Evolutionary conservation across 2,888 invertebrate genomes (phyloP).

Genomic region (Aphidoletes aphidimyza): DNA sequence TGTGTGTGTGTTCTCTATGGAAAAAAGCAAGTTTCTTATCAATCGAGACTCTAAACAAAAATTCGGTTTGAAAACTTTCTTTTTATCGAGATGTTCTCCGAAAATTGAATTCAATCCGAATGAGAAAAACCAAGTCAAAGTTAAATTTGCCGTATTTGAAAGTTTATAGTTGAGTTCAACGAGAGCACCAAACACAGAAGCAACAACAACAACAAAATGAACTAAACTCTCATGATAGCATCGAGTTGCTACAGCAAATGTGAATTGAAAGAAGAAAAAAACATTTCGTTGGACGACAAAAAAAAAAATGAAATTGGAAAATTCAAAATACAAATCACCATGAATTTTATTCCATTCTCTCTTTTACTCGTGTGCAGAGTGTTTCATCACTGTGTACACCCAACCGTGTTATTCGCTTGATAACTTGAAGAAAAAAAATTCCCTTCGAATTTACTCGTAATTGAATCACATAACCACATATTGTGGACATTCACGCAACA

Average conservation of each 20-base stretch:
- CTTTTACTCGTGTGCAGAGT: not conserved
- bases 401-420: too few species aligned
- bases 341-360: not conserved
- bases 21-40: conserved; percentile 36
- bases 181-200: not conserved
- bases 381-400: not conserved
- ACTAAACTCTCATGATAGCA: not conserved
- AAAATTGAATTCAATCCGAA: conserved; percentile 51
- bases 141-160: conserved; percentile 46
- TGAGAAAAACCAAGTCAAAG: conserved; percentile 46
- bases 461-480: conserved; percentile 46
- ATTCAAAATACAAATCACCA: conserved; percentile 17
- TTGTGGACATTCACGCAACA: not conserved
- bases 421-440: too few species aligned
- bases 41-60: conserved; percentile 5
- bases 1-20: too few species aligned
- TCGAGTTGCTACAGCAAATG: too few species aligned
- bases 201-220: not conserved
- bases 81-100: conserved; percentile 4
- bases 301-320: conserved; percentile 48
- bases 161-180: not conserved
- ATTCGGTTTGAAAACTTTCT: not conserved
- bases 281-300: not conserved
- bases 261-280: not conserved
- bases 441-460: conserved; percentile 5